Base-by-base conservation (phyloP, 35 echinoderm and acorn worm species). In the Holothuria glaberrima region DNA sequence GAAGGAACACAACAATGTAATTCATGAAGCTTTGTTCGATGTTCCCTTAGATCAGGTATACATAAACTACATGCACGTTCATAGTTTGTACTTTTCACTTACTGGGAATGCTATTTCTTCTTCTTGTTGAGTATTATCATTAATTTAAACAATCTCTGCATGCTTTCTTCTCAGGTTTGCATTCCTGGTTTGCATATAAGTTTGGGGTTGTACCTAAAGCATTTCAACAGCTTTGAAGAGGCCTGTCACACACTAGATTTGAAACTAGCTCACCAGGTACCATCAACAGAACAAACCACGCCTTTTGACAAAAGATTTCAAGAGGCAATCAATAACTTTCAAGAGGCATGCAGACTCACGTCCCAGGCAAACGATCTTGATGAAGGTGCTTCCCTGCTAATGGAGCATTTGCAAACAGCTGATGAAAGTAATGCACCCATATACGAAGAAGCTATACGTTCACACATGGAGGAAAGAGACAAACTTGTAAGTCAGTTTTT, bases 151-250 rank as follows among this genome's bases (percentile, higher is more conserved):
- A 54, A 17, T 54, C 12, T 54, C 44, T 46, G 4, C 4, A 12
- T 54, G 50, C 50, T 77, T 44, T 77, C 73, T 45, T 44, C 36
- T 26, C 84, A 87, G 84, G 84, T 87, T 27, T 87, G 84, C 59
- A 65, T 87, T 67, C 30, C 65, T 25, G 86, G 86, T 16, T 31
- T 88, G 22, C 86, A 88, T 32, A 87, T 87, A 1, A 72, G 62
- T 63, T 31, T 86, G 25, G 83, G 83, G 20, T 33, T 86, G 28
- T 88, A 72, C 52, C 27, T 88, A 10, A 88, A 88, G 52, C 86
- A 88, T 41, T 88, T 71, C 0, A 70, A 88, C 46, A 26, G 16
- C 17, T 72, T 72, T 28, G 86, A 71, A 88, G 45, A 21, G 38
- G 46, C 33, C 14, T 88, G 86, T 28, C 63, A 88, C 48, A 27